phyloP scores from a whole-genome alignment of 2,797 vertebrate genomes.

The Rhynchotus rufescens region DNA sequence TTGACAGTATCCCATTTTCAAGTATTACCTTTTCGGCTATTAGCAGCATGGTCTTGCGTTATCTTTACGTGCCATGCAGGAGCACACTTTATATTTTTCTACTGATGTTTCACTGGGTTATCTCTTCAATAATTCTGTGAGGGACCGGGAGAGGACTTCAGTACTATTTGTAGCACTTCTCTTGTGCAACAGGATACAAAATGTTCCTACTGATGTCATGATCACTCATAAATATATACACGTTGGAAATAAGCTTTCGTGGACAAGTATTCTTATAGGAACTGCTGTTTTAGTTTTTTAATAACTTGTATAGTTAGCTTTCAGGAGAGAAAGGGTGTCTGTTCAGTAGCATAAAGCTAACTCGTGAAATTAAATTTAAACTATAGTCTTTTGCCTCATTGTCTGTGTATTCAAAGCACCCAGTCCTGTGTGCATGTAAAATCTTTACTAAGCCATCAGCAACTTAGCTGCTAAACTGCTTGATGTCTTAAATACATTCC shows the following conservation, averaged over 20 bases:
- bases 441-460: not conserved
- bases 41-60: not conserved
- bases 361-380: not conserved
- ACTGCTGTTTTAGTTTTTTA: not conserved
- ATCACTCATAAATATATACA: not conserved
- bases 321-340: not conserved
- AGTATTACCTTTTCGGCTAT: not conserved
- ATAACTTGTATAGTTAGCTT: not conserved
- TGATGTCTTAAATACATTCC: not conserved
- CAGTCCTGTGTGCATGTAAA: not conserved
- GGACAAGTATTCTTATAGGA: not conserved
- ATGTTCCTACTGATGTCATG: not conserved
- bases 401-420: not conserved
- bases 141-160: not conserved
- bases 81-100: not conserved
- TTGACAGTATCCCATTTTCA: not conserved
- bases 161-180: not conserved
- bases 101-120: fast-evolving
- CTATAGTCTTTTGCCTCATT: not conserved
- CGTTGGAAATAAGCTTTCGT: too few relatives aligned
- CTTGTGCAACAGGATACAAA: fast-evolving
- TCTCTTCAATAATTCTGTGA: not conserved
- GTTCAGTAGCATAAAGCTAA: not conserved
- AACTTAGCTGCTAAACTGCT: not conserved
- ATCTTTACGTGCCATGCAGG: not conserved